phyloP scores from a whole-genome alignment of 1,140 invertebrate genomes.

The Streblospio benedicti region DNA sequence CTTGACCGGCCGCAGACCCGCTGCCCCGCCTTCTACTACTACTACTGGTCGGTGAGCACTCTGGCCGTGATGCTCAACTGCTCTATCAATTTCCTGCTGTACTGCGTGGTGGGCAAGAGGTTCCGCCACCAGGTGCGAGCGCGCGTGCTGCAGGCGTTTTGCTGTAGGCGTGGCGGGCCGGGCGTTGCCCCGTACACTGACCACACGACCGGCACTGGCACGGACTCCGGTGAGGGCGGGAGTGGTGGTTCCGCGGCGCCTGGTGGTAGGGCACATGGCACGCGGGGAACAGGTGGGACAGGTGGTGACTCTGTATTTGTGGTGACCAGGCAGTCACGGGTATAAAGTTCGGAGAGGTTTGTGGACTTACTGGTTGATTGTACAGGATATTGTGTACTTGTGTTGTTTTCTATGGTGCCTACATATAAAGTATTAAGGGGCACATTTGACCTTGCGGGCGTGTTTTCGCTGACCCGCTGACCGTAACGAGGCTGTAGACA shows the following conservation, averaged over 20 bases:
- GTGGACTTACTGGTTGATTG: too few species aligned
- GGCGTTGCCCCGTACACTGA: neutral
- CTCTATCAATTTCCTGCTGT: neutral
- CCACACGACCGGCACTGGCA: neutral
- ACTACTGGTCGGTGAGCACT: neutral
- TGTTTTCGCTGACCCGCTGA: too few species aligned
- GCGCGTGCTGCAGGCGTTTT: neutral
- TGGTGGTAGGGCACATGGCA: neutral
- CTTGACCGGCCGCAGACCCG: neutral
- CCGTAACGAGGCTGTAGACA: too few species aligned
- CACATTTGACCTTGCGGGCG: too few species aligned
- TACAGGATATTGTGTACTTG: too few species aligned
- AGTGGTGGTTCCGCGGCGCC: neutral
- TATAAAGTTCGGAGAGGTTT: too few species aligned
- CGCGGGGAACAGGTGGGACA: neutral
- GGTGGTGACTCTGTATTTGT: too few species aligned
- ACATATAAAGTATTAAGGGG: too few species aligned
- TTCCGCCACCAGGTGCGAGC: neutral
- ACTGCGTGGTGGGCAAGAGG: neutral
- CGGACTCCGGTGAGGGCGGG: neutral
- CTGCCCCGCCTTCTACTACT: neutral
- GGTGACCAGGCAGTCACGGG: too few species aligned
- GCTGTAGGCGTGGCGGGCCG: neutral
- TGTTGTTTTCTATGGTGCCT: too few species aligned
- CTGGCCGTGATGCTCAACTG: neutral